Evolutionary conservation across 2,888 invertebrate species (phyloP), one percentile per base, ranked within the genome.

Genomic region (Rhingia rostrata): DNA sequence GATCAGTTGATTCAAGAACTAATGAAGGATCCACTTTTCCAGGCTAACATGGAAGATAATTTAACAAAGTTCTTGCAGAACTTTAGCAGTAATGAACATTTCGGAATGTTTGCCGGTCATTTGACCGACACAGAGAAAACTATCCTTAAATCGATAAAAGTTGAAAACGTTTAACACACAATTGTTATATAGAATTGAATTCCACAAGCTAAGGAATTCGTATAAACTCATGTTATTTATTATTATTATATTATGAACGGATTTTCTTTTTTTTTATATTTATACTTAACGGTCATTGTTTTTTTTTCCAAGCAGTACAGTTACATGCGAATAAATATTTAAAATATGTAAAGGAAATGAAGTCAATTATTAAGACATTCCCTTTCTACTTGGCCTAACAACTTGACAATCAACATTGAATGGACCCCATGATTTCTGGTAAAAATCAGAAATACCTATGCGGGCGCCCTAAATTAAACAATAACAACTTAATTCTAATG

Each of bases 31-130:
- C 94, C 94, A 0, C 91, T 94, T 12, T 93, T 93, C 87, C 93
- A 93, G 80, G 90, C 95, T 32, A 93, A 95, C 87, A 91, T 95
- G 84, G 93, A 93, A 88, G 93, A 93, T 45, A 94, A 94, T 89
- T 89, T 95, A 53, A 93, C 93, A 2, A 94, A 94, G 87, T 95
- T 94, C 88, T 88, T 95, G 6, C 92, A 92, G 78, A 93, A 93
- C 35, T 93, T 95, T 72, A 93, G 94, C 5, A 93, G 92, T 51
- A 94, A 94, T 88, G 94, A 94, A 75, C 94, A 93, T 87, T 95
- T 94, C 87, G 91, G 91, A 4, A 93, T 92, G 86, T 95, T 95
- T 88, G 91, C 92, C 60, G 93, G 92, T 69, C 94, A 95, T 89
- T 92, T 95, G 39, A 94, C 92, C 86, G 91, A 91, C 6, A 87